Conservation (phyloP, 2,888 invertebrate species). For the Aphrophora alni region DNA sequence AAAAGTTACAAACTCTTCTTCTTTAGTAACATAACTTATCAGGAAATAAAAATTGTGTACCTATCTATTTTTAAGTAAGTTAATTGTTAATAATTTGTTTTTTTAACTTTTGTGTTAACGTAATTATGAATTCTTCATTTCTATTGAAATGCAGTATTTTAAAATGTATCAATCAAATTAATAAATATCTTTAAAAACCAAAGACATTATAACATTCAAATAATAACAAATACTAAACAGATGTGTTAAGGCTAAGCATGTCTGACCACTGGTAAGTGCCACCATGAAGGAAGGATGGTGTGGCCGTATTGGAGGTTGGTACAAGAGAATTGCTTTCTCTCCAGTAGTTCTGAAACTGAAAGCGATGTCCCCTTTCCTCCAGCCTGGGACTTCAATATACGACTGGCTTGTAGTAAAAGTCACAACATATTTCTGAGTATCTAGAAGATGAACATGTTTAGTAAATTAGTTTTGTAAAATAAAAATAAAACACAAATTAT, state of each 20-base stretch:
- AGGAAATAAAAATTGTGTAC: too few relatives aligned
- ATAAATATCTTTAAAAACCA: too few relatives aligned
- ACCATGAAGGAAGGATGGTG: slow-evolving; percentile 93
- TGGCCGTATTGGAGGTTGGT: slow-evolving; percentile 88
- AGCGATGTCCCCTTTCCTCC: slow-evolving; percentile 91
- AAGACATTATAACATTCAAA: not conserved
- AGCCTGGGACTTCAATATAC: slow-evolving; percentile 91
- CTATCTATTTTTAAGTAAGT: too few relatives aligned
- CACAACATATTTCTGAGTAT: slow-evolving; percentile 90
- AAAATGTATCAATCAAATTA: too few relatives aligned
- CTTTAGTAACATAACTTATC: too few relatives aligned
- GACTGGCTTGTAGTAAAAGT: slow-evolving; percentile 93
- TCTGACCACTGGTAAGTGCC: slow-evolving; percentile 78
- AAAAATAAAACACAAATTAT: slow-evolving; percentile 14
- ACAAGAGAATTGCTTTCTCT: slow-evolving; percentile 85
- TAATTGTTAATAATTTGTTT: too few relatives aligned
- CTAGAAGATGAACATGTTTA: slow-evolving; percentile 60
- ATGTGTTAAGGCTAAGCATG: not conserved
- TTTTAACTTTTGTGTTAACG: too few relatives aligned
- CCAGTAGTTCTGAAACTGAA: slow-evolving; percentile 94
- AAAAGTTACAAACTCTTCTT: too few relatives aligned
- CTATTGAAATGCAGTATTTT: too few relatives aligned
- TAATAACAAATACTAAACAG: not conserved
- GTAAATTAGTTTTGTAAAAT: slow-evolving; percentile 8
- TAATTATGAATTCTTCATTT: too few relatives aligned